Conservation (phyloP, 2,888 invertebrate genomes). For the Heteromyza rotundicornis region DNA sequence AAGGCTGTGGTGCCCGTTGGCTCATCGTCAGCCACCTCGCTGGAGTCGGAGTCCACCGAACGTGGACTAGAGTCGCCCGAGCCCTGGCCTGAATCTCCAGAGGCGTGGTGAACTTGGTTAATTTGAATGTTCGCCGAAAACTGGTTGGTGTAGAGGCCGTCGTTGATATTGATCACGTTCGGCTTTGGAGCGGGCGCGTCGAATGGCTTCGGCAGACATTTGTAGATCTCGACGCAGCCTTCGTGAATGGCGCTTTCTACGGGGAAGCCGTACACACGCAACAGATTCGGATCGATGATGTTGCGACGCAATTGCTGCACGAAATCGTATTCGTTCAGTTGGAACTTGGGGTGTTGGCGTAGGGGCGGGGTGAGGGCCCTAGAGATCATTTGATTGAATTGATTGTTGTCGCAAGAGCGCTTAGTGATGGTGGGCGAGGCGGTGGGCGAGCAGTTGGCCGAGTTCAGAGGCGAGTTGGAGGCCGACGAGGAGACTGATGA, state of each 20-base stretch:
- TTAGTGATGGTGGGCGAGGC: conserved; percentile 44
- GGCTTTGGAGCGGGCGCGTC: conserved; percentile 3
- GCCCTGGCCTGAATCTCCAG: conserved; percentile 65
- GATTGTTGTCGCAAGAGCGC: conserved; percentile 14
- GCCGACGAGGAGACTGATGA: conserved; percentile 41
- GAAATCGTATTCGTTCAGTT: conserved; percentile 66
- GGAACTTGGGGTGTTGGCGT: conserved; percentile 53
- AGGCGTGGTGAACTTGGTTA: conserved; percentile 53
- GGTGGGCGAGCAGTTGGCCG: conserved; percentile 44
- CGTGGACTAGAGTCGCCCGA: conserved; percentile 63
- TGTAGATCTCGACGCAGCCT: conserved; percentile 70
- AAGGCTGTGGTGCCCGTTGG: conserved; percentile 32
- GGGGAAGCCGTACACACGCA: conserved; percentile 76
- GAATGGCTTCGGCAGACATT: conserved; percentile 65
- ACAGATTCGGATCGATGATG: conserved; percentile 68
- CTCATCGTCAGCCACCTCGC: conserved; percentile 39
- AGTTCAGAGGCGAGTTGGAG: conserved; percentile 43
- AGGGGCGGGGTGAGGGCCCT: conserved; percentile 51
- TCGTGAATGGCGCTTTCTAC: conserved; percentile 69
- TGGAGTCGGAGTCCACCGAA: conserved; percentile 61
- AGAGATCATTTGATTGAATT: conserved; percentile 29
- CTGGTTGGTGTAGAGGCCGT: conserved; percentile 42
- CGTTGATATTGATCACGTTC: conserved; percentile 48
- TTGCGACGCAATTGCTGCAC: conserved; percentile 68
- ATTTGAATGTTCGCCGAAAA: background rate